Evolutionary conservation across 2,888 invertebrate species (phyloP).

Genomic region (Melitaea athalia): DNA sequence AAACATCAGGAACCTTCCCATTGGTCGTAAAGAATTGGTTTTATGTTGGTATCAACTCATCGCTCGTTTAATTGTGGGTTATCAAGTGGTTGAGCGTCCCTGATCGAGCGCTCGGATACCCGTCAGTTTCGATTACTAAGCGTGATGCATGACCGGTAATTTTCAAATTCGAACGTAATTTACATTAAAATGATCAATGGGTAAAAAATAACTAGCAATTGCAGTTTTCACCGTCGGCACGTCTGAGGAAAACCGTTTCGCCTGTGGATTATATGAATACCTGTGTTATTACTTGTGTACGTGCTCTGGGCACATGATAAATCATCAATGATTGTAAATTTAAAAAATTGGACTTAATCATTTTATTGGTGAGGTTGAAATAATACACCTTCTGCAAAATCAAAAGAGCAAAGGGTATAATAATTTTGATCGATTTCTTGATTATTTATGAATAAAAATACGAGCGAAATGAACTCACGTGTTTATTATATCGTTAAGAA

Average conservation of each 20-base stretch:
- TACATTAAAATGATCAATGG: conserved; percentile 34
- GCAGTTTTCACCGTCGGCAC: conserved; percentile 23
- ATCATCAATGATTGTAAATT: conserved; percentile 34
- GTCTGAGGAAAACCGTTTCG: conserved; percentile 31
- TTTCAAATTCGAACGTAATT: conserved; percentile 35
- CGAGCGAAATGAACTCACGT: not conserved
- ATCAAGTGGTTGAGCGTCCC: conserved; percentile 34
- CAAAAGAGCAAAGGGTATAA: not conserved
- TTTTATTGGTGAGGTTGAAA: conserved; percentile 29
- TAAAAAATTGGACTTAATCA: conserved; percentile 33
- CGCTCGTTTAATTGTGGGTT: conserved; percentile 41
- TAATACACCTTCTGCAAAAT: conserved; percentile 22
- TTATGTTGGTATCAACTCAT: conserved; percentile 56
- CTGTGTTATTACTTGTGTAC: conserved; percentile 30
- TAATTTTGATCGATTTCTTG: conserved; percentile 8
- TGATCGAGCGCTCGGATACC: conserved; percentile 22
- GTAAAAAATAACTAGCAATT: conserved; percentile 27
- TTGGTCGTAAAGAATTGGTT: conserved; percentile 55
- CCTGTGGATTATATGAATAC: conserved; percentile 30
- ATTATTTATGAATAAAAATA: conserved; percentile 5
- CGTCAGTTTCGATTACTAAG: conserved; percentile 37
- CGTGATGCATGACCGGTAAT: conserved; percentile 37
- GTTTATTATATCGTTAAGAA: not conserved
- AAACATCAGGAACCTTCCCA: conserved; percentile 28
- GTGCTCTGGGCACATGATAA: conserved; percentile 36